A percentile compares a stretch with the other conserved stretches of the same genome.
Conservation (phyloP, 2,113 vertebrate species). For the Trachemys scripta region DNA sequence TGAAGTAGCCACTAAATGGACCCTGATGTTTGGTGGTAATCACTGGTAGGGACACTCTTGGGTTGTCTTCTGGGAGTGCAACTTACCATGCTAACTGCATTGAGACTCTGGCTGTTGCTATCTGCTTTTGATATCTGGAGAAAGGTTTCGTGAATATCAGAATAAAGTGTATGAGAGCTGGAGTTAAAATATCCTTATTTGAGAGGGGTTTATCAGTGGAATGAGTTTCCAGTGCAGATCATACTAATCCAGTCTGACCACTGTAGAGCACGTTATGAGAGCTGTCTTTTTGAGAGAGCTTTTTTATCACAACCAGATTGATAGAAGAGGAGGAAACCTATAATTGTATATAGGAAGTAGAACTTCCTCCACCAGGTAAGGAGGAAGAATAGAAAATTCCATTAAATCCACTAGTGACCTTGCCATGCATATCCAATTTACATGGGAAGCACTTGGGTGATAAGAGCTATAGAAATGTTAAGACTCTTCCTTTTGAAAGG, state of each 20-base stretch:
- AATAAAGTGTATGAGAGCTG: not conserved
- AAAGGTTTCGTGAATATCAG: not conserved
- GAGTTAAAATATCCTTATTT: not conserved
- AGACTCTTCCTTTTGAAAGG: not conserved
- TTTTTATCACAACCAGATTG: not conserved
- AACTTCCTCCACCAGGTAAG: fast-evolving
- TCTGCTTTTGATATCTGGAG: not conserved
- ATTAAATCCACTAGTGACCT: not conserved
- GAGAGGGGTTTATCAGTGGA: not conserved
- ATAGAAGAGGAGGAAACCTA: not conserved
- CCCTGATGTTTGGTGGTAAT: not conserved
- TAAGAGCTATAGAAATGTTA: not conserved
- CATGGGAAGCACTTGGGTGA: not conserved
- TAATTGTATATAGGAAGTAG: not conserved
- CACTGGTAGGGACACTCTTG: not conserved
- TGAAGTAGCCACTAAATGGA: not conserved
- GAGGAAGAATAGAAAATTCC: not conserved
- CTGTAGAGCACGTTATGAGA: not conserved
- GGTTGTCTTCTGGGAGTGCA: not conserved
- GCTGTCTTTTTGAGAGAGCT: not conserved
- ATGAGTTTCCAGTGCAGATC: not conserved
- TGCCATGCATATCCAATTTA: not conserved
- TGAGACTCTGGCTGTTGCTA: not conserved
- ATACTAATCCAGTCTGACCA: not conserved
- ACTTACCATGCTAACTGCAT: not conserved